Conservation (phyloP, 2,113 vertebrate species). For the Antechinus stuartii region DNA sequence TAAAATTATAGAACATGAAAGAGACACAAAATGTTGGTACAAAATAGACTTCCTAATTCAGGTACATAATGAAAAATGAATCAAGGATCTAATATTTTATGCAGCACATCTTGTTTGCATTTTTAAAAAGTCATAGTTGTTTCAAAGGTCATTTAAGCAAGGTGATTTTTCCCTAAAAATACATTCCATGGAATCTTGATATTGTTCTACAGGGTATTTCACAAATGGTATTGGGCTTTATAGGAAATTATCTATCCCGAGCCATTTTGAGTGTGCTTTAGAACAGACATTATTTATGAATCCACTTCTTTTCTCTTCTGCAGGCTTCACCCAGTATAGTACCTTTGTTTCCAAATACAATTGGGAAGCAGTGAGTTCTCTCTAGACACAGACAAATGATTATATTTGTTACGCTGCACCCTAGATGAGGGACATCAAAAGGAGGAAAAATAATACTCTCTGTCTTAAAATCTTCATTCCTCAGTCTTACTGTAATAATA, state of each 20-base stretch:
- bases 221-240: not conserved
- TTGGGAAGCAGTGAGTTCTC: not conserved
- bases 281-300: not conserved
- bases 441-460: not conserved
- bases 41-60: not conserved
- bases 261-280: not conserved
- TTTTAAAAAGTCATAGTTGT: not conserved
- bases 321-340: not conserved
- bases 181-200: not conserved
- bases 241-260: not conserved
- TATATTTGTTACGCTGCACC: not conserved
- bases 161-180: too few species aligned
- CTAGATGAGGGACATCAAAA: not conserved
- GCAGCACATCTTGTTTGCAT: not conserved
- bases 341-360: not conserved
- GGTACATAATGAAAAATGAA: not conserved
- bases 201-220: not conserved
- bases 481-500: not conserved
- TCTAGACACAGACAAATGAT: not conserved
- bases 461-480: not conserved
- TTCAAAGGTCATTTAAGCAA: not conserved
- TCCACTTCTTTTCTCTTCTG: not conserved
- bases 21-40: not conserved
- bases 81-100: not conserved
- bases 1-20: not conserved